Evolutionary conservation across 2,113 vertebrate genomes (phyloP), one percentile per base, ranked within the genome.

Genomic region (Hydrolagus affinis): DNA sequence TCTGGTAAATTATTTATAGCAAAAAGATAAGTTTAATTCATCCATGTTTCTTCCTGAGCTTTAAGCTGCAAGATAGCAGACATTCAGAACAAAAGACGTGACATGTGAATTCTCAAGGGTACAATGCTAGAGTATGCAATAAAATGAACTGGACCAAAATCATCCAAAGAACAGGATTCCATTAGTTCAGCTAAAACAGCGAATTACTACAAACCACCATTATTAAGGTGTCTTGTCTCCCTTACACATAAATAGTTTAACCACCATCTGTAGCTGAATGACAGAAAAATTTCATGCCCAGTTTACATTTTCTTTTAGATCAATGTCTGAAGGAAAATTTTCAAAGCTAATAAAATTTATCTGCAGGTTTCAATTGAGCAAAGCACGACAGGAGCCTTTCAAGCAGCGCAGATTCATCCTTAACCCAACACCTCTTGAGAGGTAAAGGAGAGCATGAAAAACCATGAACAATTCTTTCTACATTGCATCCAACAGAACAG

Each of bases 391-490:
- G 60, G 76, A 86, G 85, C 62, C 74, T 75, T 71, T 86, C 19
- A 70, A 60, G 30, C 78, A 80, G 76, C 15, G 57, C 76, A 60
- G 68, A 80, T 77, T 80, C 62, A 86, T 76, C 85, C 68, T 28
- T 21, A 60, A 77, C 59, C n/a, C 25, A 7, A 15, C 68, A 70
- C 66, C 75, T 78, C 85, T 12, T 78, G 74, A 86, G 85, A 70
- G 76, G 78, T 70, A 19, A 68, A n/a, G 64, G 10, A 23, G 32
- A 85, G 87, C 78, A 89, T 86, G 85, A 88, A 70, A 87, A 87
- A 87, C 87, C 87, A 66, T 85, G 88, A 89, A 80, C 85, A 86
- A 86, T 60, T 70, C 68, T 86, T 80, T 70, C 87, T 85, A 70
- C 8, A 87, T 86, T 87, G 85, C 70, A 83, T 68, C 44, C 44